Base-by-base conservation (phyloP, 2,113 vertebrate species). In the Alosa alosa region DNA sequence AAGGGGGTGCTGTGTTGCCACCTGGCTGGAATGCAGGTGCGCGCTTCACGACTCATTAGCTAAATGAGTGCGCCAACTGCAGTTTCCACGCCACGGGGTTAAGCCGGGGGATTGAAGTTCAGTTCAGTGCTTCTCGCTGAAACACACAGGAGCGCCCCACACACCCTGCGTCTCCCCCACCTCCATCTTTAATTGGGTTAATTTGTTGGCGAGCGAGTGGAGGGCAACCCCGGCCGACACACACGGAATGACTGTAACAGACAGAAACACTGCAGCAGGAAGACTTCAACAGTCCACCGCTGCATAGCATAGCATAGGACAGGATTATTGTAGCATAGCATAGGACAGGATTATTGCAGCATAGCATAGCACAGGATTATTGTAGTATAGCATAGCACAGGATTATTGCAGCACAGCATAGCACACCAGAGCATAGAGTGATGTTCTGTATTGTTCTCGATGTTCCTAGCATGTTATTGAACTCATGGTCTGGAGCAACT, bases 1-100 rank as follows among this genome's bases (percentile, higher is more conserved):
- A 60, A n/a, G 52, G 52, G 13, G 15, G 52, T 55, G 52, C 2
- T 50, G 7, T 10, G 50, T 68, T 39, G 31, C 72, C 72, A 78
- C 72, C 72, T 78, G 31, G 72, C 72, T 78, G 36, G 31, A 78
- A 39, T 39, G 72, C 72, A 78, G 72, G 72, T 78, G 72, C 72
- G 13, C 31, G 72, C 72, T 78, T 78, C 72, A 78, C 31, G 36
- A 78, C 2, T 78, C 72, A 78, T 78, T 78, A 78, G 72, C 72
- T 36, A 17, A 78, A 36, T 78, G 72, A 78, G 72, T 78, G 72
- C 0, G 31, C 72, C 72, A 78, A 78, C 72, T 78, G 36, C 25
- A 36, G 72, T 11, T 39, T 36, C 15, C 11, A 5, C 72, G 36
- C 72, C 11, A 15, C 13, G 4, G 72, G 72, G 25, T 39, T 17